These are phyloP conservation scores for Eulemur mongoz DNA, from an alignment of 2,797 vertebrate genomes.

Conservation along the genomic window DNA sequence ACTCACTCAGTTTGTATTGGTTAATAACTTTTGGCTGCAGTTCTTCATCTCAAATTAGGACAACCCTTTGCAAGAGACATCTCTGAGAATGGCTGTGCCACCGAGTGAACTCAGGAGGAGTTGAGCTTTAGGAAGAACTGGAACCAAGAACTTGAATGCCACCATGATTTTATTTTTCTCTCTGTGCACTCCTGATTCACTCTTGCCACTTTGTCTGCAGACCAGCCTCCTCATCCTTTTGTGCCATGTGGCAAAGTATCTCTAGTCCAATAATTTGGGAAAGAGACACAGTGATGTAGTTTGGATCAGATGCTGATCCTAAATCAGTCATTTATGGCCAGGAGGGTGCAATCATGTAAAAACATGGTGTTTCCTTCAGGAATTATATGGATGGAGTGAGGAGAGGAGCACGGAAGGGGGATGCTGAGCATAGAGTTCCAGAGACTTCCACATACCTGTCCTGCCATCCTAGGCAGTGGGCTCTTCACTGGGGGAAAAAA, in stretches of 20 bases:
- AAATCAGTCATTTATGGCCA: not conserved
- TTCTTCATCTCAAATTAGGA: not conserved
- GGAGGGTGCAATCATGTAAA: not conserved
- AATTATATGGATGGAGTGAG: not conserved
- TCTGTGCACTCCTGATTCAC: not conserved
- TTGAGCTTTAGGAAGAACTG: not conserved
- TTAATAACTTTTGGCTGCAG: not conserved
- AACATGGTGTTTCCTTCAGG: not conserved
- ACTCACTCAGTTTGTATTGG: not conserved
- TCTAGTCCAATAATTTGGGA: not conserved
- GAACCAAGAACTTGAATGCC: not conserved
- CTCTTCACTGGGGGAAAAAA: not conserved
- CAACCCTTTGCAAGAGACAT: not conserved
- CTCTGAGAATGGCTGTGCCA: not conserved
- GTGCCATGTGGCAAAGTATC: not conserved
- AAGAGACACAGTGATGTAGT: not conserved
- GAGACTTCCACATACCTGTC: not conserved
- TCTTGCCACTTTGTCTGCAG: not conserved
- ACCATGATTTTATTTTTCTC: not conserved
- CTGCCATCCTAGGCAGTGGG: not conserved
- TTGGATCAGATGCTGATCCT: not conserved
- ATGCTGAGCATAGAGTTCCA: not conserved
- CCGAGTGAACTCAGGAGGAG: not conserved
- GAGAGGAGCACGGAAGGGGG: not conserved
- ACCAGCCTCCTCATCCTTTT: not conserved